Percentiles rank a stretch among this genome's conserved stretches.
Evolutionary conservation across 1,140 invertebrate genomes (phyloP).

Genomic region (Drosophila sp.): DNA sequence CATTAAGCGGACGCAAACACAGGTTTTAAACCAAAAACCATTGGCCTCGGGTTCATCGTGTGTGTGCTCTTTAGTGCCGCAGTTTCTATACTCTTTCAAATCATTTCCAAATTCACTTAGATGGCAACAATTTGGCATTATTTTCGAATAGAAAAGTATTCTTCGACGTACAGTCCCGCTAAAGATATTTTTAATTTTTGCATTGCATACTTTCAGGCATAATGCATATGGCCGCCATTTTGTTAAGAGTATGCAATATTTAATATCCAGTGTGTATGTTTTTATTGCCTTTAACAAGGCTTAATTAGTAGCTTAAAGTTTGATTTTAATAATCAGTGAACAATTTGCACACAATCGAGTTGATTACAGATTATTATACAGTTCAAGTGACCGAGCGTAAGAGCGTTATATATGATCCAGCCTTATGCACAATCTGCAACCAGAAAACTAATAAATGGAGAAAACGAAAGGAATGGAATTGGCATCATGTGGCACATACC

Average conservation of each 20-base stretch:
- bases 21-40: conserved; percentile 48
- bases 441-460: not conserved
- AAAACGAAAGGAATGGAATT: not conserved
- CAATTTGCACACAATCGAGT: not conserved
- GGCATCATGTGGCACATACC: conserved; percentile 15
- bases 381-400: conserved; percentile 38
- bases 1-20: conserved; percentile 57
- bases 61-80: not conserved
- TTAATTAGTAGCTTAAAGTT: conserved; percentile 66
- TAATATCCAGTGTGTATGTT: conserved; percentile 3
- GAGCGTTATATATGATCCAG: conserved; percentile 49
- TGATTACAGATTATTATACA: not conserved
- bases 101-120: not conserved
- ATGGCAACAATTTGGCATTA: not conserved
- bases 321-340: conserved; percentile 48
- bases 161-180: no score
- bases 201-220: not conserved
- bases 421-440: conserved; percentile 41
- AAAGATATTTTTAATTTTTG: no score
- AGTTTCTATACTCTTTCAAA: not conserved
- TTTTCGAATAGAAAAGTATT: not conserved
- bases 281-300: conserved; percentile 27
- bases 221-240: not conserved
- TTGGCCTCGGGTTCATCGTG: not conserved
- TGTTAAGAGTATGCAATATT: not conserved